Percentiles rank a stretch among this genome's conserved stretches.
These are phyloP conservation scores for Helicorthomorpha holstii DNA, from an alignment of 1,140 invertebrate species.

Conservation along the genomic window DNA sequence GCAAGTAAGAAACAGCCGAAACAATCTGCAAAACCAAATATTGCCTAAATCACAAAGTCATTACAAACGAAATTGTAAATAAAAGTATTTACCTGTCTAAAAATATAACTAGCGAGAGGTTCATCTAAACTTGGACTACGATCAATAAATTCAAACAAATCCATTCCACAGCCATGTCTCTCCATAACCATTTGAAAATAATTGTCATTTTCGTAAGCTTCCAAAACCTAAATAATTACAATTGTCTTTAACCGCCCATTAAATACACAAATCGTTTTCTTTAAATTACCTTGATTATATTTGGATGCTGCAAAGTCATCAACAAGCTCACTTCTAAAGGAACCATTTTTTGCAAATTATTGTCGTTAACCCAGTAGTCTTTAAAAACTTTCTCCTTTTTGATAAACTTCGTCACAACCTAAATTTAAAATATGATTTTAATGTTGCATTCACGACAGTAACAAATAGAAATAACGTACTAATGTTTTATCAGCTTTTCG, in stretches of 20 bases:
- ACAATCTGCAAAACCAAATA: slow-evolving; percentile 34
- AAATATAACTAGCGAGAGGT: slow-evolving; percentile 50
- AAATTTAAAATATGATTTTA: background rate
- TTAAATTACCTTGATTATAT: slow-evolving; percentile 35
- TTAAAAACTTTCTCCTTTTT: slow-evolving; percentile 46
- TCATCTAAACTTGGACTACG: slow-evolving; percentile 47
- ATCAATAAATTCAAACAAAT: slow-evolving; percentile 63
- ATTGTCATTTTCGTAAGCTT: slow-evolving; percentile 51
- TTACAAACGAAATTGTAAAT: background rate
- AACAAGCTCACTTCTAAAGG: slow-evolving; percentile 50
- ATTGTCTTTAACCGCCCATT: no score
- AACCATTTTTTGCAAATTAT: slow-evolving; percentile 30
- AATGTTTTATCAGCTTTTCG: slow-evolving; percentile 39
- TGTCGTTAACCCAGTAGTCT: slow-evolving; percentile 47
- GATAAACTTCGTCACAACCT: slow-evolving; percentile 55
- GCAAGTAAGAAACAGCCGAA: slow-evolving; percentile 47
- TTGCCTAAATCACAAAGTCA: background rate
- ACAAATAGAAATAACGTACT: slow-evolving; percentile 17
- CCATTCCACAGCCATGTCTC: slow-evolving; percentile 60
- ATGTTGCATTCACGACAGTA: slow-evolving; percentile 2
- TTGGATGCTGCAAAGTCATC: slow-evolving; percentile 44
- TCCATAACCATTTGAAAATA: slow-evolving; percentile 64
- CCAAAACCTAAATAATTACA: slow-evolving; percentile 38
- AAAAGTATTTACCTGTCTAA: slow-evolving; percentile 40
- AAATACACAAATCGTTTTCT: no score